Evolutionary conservation across 2,113 vertebrate genomes (phyloP), one percentile per base, ranked within the genome.

Genomic region (Petrocephalus microphthalmus): DNA sequence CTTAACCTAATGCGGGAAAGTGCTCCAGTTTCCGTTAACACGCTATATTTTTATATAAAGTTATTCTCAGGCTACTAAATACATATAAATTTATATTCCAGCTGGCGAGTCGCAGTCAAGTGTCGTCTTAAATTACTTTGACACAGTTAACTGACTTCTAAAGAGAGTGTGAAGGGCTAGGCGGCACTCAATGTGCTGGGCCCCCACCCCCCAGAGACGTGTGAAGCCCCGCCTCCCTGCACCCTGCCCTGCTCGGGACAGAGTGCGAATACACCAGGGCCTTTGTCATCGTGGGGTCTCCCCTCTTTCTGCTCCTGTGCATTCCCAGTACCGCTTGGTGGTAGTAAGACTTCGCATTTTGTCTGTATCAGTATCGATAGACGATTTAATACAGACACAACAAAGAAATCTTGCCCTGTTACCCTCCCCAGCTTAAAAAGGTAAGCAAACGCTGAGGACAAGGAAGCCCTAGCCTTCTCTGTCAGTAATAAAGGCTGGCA

Each of bases 121-220:
- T 5, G 0, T 33, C 78, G 49, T 42, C 33, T 37, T 78, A 78
- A 37, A 87, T 81, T 89, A 87, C 81, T 60, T 89, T 89, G 7
- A 85, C 22, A 37, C 85, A 86, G 71, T 82, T 85, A 88, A 52
- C 81, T 89, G 88, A 45, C 82, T 89, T 52, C 86, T 22, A 54
- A 86, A 90, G 29, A 11, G 49, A 29, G 19, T 42, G 8, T 25
- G 19, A 17, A 52, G 10, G 60, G 86, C 60, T 71, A 19, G n/a
- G 45, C 37, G 7, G 13, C 45, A 29, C 17, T 87, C 47, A 25
- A 13, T 13, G 52, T 71, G 25, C 29, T 22, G 20, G 11, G n/a
- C n/a, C 51, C n/a, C 33, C 67, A 33, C 29, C 20, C 33, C 19
- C 37, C 25, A 82, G 25, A 37, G 51, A 87, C 5, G 13, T 25